A percentile compares a stretch with the other conserved stretches of the same genome.
These are phyloP conservation scores for Sciurus niger DNA, from an alignment of 2,113 vertebrate species.

Conservation along the genomic window DNA sequence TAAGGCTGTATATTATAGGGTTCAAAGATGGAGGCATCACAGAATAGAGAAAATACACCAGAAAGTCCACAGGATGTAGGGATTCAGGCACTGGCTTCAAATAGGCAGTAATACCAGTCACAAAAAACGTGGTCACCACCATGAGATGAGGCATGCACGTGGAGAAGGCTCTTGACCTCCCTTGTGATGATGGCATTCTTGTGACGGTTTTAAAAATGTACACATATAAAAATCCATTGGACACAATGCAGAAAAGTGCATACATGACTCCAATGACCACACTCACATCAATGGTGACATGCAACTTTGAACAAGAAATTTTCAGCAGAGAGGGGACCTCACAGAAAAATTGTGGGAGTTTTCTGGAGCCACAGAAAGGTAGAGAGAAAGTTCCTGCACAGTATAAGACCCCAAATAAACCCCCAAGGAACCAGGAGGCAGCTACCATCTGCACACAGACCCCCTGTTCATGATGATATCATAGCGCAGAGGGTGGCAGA, in stretches of 20 bases:
- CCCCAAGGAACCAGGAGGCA: no score
- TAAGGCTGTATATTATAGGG: slow-evolving; percentile 71
- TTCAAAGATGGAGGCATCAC: slow-evolving; percentile 69
- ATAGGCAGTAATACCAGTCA: slow-evolving; percentile 63
- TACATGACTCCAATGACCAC: no score
- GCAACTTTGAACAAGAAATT: slow-evolving; percentile 45
- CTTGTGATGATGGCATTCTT: slow-evolving; percentile 50
- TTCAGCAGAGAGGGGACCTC: slow-evolving; percentile 74
- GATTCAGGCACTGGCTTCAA: slow-evolving; percentile 53
- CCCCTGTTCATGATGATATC: no score
- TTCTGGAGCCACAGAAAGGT: background rate
- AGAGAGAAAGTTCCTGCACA: no score
- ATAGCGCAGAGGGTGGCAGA: no score
- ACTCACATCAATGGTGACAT: no score
- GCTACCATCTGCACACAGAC: no score
- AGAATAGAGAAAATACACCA: slow-evolving; percentile 70
- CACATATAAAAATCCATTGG: slow-evolving; percentile 69
- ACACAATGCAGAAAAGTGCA: background rate
- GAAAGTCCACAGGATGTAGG: slow-evolving; percentile 42
- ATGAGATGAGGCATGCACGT: slow-evolving; percentile 69
- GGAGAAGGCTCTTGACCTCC: slow-evolving; percentile 60
- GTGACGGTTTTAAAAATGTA: slow-evolving; percentile 69
- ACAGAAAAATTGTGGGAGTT: slow-evolving; percentile 77
- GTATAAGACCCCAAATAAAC: no score
- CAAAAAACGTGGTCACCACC: slow-evolving; percentile 65